Evolutionary conservation across 2,797 vertebrate genomes (phyloP).

Genomic region (Rhinophrynus dorsalis): DNA sequence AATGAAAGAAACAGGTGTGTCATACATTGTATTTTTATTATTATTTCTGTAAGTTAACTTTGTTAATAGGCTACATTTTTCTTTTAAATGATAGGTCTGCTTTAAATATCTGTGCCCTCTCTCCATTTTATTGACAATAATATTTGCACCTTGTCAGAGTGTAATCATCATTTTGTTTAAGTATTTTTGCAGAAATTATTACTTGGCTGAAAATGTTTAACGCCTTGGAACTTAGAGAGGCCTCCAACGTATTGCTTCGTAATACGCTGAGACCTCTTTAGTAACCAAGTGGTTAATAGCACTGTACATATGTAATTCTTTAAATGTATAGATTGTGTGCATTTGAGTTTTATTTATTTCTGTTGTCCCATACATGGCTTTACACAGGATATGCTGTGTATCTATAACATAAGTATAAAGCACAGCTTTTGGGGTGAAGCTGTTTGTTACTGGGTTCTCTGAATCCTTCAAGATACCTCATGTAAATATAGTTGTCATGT

Average conservation of each 20-base stretch:
- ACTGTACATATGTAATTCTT: conserved; percentile 36
- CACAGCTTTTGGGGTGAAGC: conserved; percentile 56
- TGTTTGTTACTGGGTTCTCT: conserved; percentile 61
- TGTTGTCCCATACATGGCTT: conserved; percentile 13
- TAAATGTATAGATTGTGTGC: conserved; percentile 5
- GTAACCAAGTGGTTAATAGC: too few species aligned
- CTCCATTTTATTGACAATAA: conserved; percentile 1
- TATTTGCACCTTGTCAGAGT: conserved; percentile 62
- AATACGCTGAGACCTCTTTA: too few species aligned
- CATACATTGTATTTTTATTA: too few species aligned
- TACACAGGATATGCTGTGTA: conserved; percentile 12
- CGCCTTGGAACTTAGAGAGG: too few species aligned
- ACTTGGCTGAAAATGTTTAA: too few species aligned
- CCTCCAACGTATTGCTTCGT: too few species aligned
- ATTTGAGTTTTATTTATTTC: conserved; percentile 41
- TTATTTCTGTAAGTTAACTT: too few species aligned
- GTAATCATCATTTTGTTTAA: conserved; percentile 44
- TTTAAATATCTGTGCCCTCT: neutral
- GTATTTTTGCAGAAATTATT: neutral
- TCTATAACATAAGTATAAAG: conserved; percentile 21
- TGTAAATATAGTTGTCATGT: conserved; percentile 77
- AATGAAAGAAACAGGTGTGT: too few species aligned
- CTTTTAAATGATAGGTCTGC: too few species aligned
- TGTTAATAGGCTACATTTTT: too few species aligned
- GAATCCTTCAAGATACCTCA: conserved; percentile 75